These are phyloP conservation scores for Alloscopus bannaensis DNA, from an alignment of 2,888 invertebrate species.

Conservation along the genomic window DNA sequence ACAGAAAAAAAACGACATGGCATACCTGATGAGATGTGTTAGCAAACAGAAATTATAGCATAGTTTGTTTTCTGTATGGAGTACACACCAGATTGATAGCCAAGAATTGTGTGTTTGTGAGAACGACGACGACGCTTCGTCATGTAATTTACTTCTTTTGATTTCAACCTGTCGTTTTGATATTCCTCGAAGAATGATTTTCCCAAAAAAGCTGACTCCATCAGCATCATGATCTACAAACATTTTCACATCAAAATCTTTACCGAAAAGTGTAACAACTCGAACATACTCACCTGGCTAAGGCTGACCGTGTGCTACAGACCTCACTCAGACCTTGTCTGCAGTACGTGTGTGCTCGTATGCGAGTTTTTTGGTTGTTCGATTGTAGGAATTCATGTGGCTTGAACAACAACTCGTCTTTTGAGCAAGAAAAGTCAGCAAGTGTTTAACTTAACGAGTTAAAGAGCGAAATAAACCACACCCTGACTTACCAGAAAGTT, in stretches of 20 bases:
- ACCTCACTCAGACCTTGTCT: too few relatives aligned
- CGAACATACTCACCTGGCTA: too few relatives aligned
- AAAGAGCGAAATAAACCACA: constrained; percentile 52
- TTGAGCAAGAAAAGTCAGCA: constrained; percentile 35
- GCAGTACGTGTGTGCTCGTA: too few relatives aligned
- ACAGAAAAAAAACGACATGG: neutral
- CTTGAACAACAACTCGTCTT: constrained; percentile 10
- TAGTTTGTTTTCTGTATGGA: constrained; percentile 22
- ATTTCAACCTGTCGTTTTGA: constrained; percentile 46
- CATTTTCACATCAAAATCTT: constrained; percentile 1
- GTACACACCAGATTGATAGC: neutral
- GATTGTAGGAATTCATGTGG: too few relatives aligned
- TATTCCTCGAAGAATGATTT: constrained; percentile 29
- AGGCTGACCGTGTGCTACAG: too few relatives aligned
- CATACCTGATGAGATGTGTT: constrained; percentile 36
- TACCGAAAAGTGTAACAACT: too few relatives aligned
- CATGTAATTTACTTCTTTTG: constrained; percentile 32
- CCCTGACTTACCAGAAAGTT: constrained; percentile 47
- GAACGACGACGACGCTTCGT: neutral
- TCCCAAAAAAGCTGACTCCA: constrained; percentile 50
- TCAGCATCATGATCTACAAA: constrained; percentile 25
- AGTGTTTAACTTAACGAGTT: constrained; percentile 38
- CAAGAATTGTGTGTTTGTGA: neutral
- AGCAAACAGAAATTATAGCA: constrained; percentile 24
- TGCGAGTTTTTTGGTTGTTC: too few relatives aligned